These are phyloP conservation scores for Adineta ricciae DNA, from an alignment of 2,888 invertebrate species.

Conservation along the genomic window DNA sequence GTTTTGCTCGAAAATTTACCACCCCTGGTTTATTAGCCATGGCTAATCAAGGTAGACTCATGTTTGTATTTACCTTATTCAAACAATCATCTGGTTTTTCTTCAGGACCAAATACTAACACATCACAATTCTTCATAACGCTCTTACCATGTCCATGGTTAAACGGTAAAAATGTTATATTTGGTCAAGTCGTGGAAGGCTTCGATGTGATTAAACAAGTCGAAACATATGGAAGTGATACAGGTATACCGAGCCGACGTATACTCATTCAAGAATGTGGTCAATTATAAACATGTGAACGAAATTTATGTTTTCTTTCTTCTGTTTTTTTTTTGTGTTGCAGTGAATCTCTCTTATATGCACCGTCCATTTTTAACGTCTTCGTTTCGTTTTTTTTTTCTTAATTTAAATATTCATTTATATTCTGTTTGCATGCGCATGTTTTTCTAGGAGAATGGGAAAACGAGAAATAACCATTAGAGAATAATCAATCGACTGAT, in stretches of 20 bases:
- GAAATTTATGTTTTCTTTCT: neutral
- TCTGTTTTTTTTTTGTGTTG: neutral
- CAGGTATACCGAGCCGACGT: neutral
- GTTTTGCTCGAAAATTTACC: constrained; percentile 30
- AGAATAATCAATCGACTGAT: neutral
- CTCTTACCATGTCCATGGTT: constrained; percentile 35
- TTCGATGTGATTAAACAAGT: neutral
- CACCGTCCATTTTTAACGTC: neutral
- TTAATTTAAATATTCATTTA: neutral
- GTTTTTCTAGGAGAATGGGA: neutral
- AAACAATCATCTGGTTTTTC: neutral
- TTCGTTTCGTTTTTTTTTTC: neutral
- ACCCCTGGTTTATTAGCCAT: constrained; percentile 32
- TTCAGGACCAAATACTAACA: constrained; percentile 33
- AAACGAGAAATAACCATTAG: neutral
- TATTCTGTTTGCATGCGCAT: neutral
- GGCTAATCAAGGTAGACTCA: constrained; percentile 34
- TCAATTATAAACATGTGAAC: neutral
- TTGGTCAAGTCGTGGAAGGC: constrained; percentile 14
- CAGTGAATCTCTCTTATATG: neutral
- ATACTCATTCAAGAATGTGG: constrained; percentile 1
- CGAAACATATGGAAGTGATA: constrained; percentile 14
- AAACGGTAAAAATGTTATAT: constrained; percentile 39
- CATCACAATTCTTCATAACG: constrained; percentile 34
- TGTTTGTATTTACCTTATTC: neutral